Percentiles rank a stretch among this genome's conserved stretches.
These are phyloP conservation scores for Pelecanus crispus DNA, from an alignment of 2,113 vertebrate species.

Conservation along the genomic window DNA sequence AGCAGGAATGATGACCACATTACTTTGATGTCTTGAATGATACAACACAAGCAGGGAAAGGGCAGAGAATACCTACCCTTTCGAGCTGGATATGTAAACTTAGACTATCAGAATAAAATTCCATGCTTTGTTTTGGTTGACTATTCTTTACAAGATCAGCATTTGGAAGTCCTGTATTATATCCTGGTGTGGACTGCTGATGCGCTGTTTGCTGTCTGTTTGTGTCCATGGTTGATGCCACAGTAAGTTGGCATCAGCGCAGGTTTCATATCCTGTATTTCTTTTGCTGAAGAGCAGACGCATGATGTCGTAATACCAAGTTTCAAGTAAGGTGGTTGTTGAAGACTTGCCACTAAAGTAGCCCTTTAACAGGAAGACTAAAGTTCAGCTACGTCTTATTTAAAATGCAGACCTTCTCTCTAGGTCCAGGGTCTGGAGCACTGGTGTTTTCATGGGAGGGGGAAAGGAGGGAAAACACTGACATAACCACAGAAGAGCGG, in stretches of 20 bases:
- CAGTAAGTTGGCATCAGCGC: background rate
- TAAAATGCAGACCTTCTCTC: background rate
- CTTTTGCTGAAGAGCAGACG: background rate
- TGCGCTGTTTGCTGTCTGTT: background rate
- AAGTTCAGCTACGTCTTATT: background rate
- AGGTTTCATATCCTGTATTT: background rate
- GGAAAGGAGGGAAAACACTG: background rate
- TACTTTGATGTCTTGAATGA: background rate
- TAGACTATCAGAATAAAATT: background rate
- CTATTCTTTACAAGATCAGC: rapidly evolving
- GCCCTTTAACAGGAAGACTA: background rate
- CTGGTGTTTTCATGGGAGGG: background rate
- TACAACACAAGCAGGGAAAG: background rate
- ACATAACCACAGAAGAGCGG: background rate
- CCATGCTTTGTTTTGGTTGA: background rate
- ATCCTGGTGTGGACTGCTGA: background rate
- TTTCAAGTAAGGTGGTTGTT: background rate
- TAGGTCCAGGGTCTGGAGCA: background rate
- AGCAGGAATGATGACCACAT: background rate
- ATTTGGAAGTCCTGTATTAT: background rate
- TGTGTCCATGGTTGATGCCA: background rate
- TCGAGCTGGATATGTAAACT: background rate
- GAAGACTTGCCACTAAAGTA: background rate
- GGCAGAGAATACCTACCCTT: background rate
- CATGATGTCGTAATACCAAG: background rate